Percentiles rank a stretch among this genome's conserved stretches.
Conservation (phyloP, 2,797 vertebrate species). For the Tarsius wallacei region DNA sequence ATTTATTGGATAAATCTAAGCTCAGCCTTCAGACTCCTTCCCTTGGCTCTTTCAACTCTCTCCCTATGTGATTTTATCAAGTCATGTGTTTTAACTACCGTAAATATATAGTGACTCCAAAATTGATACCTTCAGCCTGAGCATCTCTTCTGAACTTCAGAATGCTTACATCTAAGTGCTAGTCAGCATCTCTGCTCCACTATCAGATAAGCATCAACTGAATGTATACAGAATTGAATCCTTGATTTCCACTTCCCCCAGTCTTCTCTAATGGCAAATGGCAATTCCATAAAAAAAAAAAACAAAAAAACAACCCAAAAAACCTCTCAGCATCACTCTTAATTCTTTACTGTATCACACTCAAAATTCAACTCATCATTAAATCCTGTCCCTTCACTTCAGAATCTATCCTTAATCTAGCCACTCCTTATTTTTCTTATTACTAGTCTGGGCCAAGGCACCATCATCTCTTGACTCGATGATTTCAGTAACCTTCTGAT, state of each 20-base stretch:
- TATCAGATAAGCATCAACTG: neutral
- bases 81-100: neutral
- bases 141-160: neutral
- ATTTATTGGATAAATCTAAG: neutral
- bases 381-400: neutral
- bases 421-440: neutral
- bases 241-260: neutral
- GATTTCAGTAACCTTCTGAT: neutral
- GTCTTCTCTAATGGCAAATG: neutral
- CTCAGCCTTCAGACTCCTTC: neutral
- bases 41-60: neutral
- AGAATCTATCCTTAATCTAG: neutral
- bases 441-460: neutral
- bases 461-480: neutral
- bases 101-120: neutral
- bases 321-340: neutral
- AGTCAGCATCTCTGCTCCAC: neutral
- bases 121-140: neutral
- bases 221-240: neutral
- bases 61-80: neutral
- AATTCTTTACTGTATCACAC: neutral
- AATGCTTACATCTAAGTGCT: neutral
- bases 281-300: neutral
- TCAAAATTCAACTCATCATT: neutral
- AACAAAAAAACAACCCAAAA: too few relatives aligned